phyloP scores from a whole-genome alignment of 2,113 vertebrate species.

The Clarias batrachus region DNA sequence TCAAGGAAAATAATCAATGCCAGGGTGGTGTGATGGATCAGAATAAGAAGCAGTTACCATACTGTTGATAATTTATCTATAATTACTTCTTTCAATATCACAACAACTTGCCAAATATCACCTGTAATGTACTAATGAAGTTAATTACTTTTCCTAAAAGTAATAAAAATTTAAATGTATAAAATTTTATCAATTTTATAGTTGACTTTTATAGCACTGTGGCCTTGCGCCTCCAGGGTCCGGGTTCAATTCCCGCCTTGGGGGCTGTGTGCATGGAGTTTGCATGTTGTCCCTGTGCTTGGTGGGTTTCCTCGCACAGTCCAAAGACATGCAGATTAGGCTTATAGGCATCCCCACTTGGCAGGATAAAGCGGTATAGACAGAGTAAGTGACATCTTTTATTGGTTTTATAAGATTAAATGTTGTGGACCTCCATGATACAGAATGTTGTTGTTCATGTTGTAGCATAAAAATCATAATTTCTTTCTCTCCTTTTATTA shows the following conservation, averaged over 20 bases:
- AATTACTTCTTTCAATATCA: neutral
- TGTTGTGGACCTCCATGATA: neutral
- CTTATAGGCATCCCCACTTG: too few relatives aligned
- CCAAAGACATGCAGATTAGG: too few relatives aligned
- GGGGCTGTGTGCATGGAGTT: too few relatives aligned
- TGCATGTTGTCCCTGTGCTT: too few relatives aligned
- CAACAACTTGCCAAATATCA: neutral
- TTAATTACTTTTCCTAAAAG: neutral
- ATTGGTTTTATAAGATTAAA: neutral
- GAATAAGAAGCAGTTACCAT: neutral
- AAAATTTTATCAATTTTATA: too few relatives aligned
- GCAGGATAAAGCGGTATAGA: too few relatives aligned
- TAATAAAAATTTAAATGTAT: too few relatives aligned
- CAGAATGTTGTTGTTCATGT: neutral
- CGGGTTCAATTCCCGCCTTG: too few relatives aligned
- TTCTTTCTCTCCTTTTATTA: neutral
- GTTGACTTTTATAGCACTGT: neutral
- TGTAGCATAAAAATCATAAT: neutral
- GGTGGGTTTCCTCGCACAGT: too few relatives aligned
- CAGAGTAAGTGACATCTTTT: too few relatives aligned
- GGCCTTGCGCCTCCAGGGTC: too few relatives aligned
- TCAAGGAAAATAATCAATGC: neutral
- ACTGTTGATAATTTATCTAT: neutral
- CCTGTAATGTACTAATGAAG: neutral
- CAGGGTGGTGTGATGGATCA: neutral